A percentile compares a stretch with the other conserved stretches of the same genome.
These are phyloP conservation scores for Autographa pulchrina DNA, from an alignment of 2,888 invertebrate species.

Conservation along the genomic window DNA sequence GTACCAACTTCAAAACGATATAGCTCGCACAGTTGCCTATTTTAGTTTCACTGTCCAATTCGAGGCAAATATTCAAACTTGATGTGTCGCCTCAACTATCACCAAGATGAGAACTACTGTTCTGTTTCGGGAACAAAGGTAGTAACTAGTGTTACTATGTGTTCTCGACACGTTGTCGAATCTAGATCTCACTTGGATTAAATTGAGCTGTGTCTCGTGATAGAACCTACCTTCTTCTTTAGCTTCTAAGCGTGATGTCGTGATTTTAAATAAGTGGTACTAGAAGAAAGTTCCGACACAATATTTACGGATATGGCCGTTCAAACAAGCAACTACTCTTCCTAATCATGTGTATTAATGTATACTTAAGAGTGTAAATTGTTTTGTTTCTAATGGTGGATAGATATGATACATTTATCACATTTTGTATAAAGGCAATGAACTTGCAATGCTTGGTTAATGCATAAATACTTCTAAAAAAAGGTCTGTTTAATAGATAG, in stretches of 20 bases:
- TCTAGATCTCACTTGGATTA: neutral
- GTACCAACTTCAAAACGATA: conserved; percentile 16
- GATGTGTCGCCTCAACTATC: conserved; percentile 66
- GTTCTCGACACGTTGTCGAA: conserved; percentile 38
- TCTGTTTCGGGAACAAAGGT: conserved; percentile 54
- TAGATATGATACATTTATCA: too few species aligned
- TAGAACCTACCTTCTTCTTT: neutral
- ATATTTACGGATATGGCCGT: too few species aligned
- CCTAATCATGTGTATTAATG: too few species aligned
- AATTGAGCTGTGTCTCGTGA: neutral
- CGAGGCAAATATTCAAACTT: conserved; percentile 66
- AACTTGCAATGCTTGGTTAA: too few species aligned
- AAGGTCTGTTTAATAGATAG: neutral
- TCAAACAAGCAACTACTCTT: too few species aligned
- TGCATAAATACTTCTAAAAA: neutral
- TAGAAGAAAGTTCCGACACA: too few species aligned
- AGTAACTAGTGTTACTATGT: conserved; percentile 42
- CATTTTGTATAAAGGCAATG: too few species aligned
- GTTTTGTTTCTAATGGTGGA: too few species aligned
- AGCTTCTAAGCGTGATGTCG: too few species aligned
- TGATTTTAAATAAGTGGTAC: too few species aligned
- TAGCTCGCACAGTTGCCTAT: conserved; percentile 40
- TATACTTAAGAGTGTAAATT: too few species aligned
- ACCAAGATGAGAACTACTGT: conserved; percentile 58
- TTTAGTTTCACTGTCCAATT: conserved; percentile 62